Base-by-base conservation (phyloP, 1,140 invertebrate species). In the Cyrtorhinus lividipennis region DNA sequence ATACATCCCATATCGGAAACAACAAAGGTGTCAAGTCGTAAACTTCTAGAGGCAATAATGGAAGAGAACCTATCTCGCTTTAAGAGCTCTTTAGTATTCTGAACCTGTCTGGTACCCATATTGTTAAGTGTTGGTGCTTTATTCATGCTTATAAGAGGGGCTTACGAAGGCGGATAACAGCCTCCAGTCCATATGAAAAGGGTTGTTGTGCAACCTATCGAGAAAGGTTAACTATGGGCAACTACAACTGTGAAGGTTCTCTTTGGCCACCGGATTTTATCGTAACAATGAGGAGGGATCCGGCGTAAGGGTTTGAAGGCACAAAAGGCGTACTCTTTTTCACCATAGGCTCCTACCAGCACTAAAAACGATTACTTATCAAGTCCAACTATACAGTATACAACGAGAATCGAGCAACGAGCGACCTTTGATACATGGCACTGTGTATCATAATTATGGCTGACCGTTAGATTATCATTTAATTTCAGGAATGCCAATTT, bases 11-110 rank as follows among this genome's bases (percentile, higher is more conserved):
- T 15, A 38, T 38, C 30, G 30, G 30, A 38, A 15, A 5, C 15
- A 38, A 38, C 30, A 53, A 53, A 53, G 48, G 48, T 53, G 48
- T 53, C 20, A 22, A 53, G 48, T 20, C 48, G 18, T 53, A 53
- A 53, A 53, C 10, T 8, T 53, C 48, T 53, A 20, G 30, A 15
- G 15, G 30, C 30, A 38, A 38, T 38, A 38, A 38, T 38, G 30
- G 48, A 10, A 13, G 10, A 5, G 18, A 22, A 20, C 48, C 48
- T 12, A 53, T 15, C 48, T 22, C 12, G 48, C 20, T 20, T 20
- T 12, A 20, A 53, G 48, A 53, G 48, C 10, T 22, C 10, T 53
- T 53, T 53, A 53, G 48, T 53, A 53, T 53, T 53, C 48, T 13
- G 18, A 20, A 53, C 48, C 48, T 53, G 48, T 53, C 48, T 20